These are phyloP conservation scores for Blera fallax DNA, from an alignment of 2,888 invertebrate genomes.

Conservation along the genomic window DNA sequence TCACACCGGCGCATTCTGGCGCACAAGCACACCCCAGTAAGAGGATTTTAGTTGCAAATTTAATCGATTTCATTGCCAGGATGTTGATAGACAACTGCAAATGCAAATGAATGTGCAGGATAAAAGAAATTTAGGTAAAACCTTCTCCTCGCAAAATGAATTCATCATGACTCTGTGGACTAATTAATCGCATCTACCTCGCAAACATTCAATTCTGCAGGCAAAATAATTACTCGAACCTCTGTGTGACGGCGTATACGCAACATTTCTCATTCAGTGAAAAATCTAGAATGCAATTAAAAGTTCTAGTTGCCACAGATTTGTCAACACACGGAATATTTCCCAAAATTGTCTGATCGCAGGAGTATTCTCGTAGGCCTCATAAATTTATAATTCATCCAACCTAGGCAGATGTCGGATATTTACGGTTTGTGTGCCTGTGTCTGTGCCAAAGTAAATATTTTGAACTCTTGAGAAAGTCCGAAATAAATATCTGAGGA, in stretches of 20 bases:
- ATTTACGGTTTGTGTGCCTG: conserved; percentile 6
- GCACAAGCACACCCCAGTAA: background rate
- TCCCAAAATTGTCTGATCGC: background rate
- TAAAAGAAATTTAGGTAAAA: background rate
- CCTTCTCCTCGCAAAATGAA: conserved; percentile 6
- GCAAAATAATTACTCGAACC: conserved; percentile 22
- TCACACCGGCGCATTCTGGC: background rate
- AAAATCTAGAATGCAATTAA: conserved; percentile 4
- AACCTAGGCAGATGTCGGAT: background rate
- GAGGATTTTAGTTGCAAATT: conserved; percentile 36
- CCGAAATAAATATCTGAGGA: conserved; percentile 6
- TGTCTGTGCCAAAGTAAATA: conserved; percentile 30
- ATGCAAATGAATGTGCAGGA: no score
- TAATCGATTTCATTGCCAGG: conserved; percentile 27
- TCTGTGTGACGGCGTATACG: conserved; percentile 16
- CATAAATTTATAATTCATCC: background rate
- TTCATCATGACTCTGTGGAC: conserved; percentile 12
- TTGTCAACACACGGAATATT: conserved; percentile 1
- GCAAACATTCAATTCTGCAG: background rate
- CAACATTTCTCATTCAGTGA: background rate
- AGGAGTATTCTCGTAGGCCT: background rate
- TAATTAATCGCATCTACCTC: conserved; percentile 35
- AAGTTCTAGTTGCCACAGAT: conserved; percentile 7
- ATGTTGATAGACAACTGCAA: background rate
- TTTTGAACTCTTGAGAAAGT: conserved; percentile 11